Percentiles rank a stretch among this genome's conserved stretches.
These are phyloP conservation scores for Potorous gilbertii DNA, from an alignment of 2,797 vertebrate species.

Conservation along the genomic window DNA sequence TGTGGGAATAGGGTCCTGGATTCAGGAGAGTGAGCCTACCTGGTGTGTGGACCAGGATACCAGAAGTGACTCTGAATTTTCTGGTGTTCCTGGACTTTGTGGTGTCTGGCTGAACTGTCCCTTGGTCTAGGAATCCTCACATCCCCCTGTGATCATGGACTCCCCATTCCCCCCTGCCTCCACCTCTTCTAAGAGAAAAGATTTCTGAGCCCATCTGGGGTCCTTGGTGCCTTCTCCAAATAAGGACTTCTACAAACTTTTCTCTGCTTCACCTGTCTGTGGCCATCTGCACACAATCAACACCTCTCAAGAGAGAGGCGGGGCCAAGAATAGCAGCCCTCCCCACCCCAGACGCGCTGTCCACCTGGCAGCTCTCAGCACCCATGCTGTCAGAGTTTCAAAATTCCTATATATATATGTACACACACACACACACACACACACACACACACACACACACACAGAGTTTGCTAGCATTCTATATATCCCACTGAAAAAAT, in stretches of 20 bases:
- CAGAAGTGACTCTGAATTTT: background rate
- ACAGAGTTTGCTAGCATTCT: background rate
- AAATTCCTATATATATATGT: background rate
- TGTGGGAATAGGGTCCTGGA: too few relatives aligned
- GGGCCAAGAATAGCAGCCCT: conserved; percentile 59
- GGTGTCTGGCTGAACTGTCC: background rate
- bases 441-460: background rate
- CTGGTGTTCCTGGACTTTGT: background rate
- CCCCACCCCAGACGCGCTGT: background rate
- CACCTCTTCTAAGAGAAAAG: too few relatives aligned
- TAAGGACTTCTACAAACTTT: conserved; percentile 47
- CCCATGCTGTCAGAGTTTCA: background rate
- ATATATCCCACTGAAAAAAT: background rate
- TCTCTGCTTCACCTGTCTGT: conserved; percentile 29
- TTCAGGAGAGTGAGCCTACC: background rate
- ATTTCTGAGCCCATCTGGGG: background rate
- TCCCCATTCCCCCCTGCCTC: too few relatives aligned
- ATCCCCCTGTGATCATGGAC: too few relatives aligned
- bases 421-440: too few relatives aligned
- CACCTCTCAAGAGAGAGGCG: conserved; percentile 73
- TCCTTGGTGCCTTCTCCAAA: background rate
- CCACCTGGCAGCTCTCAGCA: background rate
- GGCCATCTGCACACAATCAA: conserved; percentile 77
- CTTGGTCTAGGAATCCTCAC: background rate
- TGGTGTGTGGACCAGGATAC: background rate